Conservation (phyloP, 2,113 vertebrate species). For the Austrofundulus limnaeus region DNA sequence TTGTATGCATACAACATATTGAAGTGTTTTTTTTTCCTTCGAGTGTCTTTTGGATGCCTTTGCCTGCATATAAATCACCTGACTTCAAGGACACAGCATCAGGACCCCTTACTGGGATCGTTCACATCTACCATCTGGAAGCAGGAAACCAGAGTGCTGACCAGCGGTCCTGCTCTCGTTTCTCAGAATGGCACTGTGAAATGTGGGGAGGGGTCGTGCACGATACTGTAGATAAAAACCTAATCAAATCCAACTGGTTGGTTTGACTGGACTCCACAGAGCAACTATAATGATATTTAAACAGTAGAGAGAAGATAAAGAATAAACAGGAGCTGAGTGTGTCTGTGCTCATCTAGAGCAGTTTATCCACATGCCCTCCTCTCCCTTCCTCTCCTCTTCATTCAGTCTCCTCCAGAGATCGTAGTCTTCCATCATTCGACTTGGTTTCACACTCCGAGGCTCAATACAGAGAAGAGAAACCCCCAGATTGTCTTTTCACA, state of each 20-base stretch:
- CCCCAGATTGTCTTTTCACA: slow-evolving; percentile 49
- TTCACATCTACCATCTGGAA: slow-evolving; percentile 78
- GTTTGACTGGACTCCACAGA: slow-evolving; percentile 8
- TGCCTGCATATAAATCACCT: slow-evolving; percentile 73
- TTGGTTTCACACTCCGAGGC: slow-evolving; percentile 60
- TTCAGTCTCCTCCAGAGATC: slow-evolving; percentile 31
- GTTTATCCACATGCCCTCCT: slow-evolving; percentile 32
- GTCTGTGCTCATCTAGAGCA: slow-evolving; percentile 60
- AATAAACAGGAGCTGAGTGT: slow-evolving; percentile 35
- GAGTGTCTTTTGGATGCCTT: slow-evolving; percentile 66
- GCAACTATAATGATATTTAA: neutral
- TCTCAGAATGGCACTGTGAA: slow-evolving; percentile 41
- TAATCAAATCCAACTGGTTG: slow-evolving; percentile 46
- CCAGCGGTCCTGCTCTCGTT: slow-evolving; percentile 68
- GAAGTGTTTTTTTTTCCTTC: slow-evolving; percentile 43
- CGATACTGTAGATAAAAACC: slow-evolving; percentile 31
- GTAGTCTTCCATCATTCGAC: slow-evolving; percentile 55
- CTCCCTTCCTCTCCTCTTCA: slow-evolving; percentile 7
- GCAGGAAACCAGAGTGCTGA: slow-evolving; percentile 70
- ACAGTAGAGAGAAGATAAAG: slow-evolving; percentile 10
- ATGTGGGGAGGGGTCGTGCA: slow-evolving; percentile 22
- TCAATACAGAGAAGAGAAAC: slow-evolving; percentile 66
- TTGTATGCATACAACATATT: slow-evolving; percentile 19
- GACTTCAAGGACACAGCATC: slow-evolving; percentile 70
- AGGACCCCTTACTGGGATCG: slow-evolving; percentile 76